These are phyloP conservation scores for Eupithecia abbreviata DNA, from an alignment of 2,888 invertebrate species.

Conservation along the genomic window DNA sequence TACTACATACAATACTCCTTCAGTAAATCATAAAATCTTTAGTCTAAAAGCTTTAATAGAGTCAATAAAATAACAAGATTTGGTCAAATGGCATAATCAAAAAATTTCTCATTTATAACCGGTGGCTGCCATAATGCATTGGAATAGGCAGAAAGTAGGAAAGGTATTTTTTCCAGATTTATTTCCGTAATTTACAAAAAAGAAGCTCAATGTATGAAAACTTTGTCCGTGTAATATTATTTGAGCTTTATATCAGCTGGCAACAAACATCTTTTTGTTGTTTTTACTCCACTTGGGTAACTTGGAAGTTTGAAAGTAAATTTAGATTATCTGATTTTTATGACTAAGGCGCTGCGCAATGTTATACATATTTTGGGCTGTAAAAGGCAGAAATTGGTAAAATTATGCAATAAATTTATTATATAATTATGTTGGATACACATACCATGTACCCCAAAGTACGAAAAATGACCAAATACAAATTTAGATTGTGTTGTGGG, in stretches of 20 bases:
- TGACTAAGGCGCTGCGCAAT: conserved; percentile 5
- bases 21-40: background rate
- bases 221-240: conserved; percentile 23
- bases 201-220: conserved; percentile 11
- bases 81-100: background rate
- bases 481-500: background rate
- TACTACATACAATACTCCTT: too few species aligned
- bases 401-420: background rate
- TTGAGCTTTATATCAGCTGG: conserved; percentile 25
- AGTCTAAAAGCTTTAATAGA: background rate
- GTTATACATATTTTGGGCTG: conserved; percentile 1
- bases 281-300: conserved; percentile 19
- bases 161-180: background rate
- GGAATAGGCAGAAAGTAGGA: background rate
- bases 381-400: background rate
- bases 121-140: background rate
- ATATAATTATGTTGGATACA: too few species aligned
- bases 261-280: conserved; percentile 22
- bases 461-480: too few species aligned
- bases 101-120: background rate
- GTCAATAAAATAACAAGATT: background rate
- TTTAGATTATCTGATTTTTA: conserved; percentile 31
- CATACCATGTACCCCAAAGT: too few species aligned
- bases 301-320: conserved; percentile 26
- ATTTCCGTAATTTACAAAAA: conserved; percentile 11